A percentile compares a stretch with the other conserved stretches of the same genome.
These are phyloP conservation scores for Trichonephila inaurata DNA, from an alignment of 1,140 invertebrate genomes.

Conservation along the genomic window DNA sequence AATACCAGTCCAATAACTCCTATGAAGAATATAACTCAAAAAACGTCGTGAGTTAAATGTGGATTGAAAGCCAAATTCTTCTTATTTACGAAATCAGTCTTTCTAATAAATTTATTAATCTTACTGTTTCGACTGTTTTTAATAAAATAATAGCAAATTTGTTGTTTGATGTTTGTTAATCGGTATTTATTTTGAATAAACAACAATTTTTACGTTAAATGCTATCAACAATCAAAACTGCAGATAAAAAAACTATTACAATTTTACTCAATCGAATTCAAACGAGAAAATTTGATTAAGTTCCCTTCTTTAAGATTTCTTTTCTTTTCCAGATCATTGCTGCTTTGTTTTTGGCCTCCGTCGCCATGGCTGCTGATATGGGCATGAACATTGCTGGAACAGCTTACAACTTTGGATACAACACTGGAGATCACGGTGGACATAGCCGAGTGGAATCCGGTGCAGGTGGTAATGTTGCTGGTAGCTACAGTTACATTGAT, in stretches of 20 bases:
- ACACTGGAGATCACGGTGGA: constrained; percentile 76
- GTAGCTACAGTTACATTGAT: constrained; percentile 92
- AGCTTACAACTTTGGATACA: constrained; percentile 76
- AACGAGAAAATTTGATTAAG: no score
- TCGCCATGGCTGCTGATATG: constrained; percentile 59
- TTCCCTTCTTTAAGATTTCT: not conserved
- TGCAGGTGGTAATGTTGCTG: constrained; percentile 88
- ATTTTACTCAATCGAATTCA: no score
- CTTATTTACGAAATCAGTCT: no score
- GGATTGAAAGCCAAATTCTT: no score
- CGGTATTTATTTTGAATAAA: not conserved
- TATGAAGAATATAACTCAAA: no score
- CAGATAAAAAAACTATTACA: not conserved
- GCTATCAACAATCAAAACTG: no score
- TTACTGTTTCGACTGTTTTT: no score
- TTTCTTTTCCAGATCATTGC: constrained; percentile 16
- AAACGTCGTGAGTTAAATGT: no score
- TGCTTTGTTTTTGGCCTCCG: constrained; percentile 48
- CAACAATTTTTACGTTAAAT: not conserved
- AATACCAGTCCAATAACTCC: no score
- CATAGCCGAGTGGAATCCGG: constrained; percentile 81
- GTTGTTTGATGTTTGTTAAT: not conserved
- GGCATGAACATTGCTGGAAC: constrained; percentile 59
- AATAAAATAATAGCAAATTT: no score
- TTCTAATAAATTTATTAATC: no score